Percentiles rank a stretch among this genome's conserved stretches.
Conservation (phyloP, 2,797 vertebrate genomes). For the Rhinogobio ventralis region DNA sequence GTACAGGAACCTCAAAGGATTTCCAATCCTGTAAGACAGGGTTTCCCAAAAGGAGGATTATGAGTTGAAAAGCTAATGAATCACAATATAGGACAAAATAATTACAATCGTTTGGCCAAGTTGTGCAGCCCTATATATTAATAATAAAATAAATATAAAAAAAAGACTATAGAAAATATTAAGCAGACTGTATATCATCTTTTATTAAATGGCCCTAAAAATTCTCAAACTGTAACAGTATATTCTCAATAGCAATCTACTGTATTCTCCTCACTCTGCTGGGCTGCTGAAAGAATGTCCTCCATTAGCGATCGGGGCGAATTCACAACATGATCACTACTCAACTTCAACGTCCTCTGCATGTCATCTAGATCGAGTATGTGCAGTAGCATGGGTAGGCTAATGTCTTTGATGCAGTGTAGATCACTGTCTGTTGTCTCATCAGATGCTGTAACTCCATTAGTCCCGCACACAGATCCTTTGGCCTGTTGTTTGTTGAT, state of each 20-base stretch:
- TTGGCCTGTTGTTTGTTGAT: too few relatives aligned
- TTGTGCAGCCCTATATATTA: too few relatives aligned
- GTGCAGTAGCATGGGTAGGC: slow-evolving; percentile 49
- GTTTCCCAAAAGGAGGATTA: neutral
- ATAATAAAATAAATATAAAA: too few relatives aligned
- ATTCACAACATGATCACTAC: slow-evolving; percentile 79
- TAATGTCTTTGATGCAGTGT: slow-evolving; percentile 24
- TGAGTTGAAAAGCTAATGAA: neutral
- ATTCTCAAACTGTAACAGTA: neutral
- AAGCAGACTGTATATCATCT: neutral
- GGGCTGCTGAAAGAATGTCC: slow-evolving; percentile 78
- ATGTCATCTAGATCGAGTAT: slow-evolving; percentile 74
- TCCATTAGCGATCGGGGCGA: slow-evolving; percentile 82
- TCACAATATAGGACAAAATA: too few relatives aligned
- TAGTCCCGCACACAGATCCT: neutral
- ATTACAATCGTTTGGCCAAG: too few relatives aligned
- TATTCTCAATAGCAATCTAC: slow-evolving; percentile 81
- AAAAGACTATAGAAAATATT: neutral
- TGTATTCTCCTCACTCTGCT: slow-evolving; percentile 72
- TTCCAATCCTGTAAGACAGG: neutral
- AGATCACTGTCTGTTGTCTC: too few relatives aligned
- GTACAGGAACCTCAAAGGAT: slow-evolving; percentile 89
- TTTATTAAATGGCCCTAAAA: slow-evolving; percentile 1
- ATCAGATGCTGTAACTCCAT: neutral
- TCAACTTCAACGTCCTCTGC: slow-evolving; percentile 64